phyloP scores from a whole-genome alignment of 2,888 invertebrate genomes.

The Aleiodes leptofemur region DNA sequence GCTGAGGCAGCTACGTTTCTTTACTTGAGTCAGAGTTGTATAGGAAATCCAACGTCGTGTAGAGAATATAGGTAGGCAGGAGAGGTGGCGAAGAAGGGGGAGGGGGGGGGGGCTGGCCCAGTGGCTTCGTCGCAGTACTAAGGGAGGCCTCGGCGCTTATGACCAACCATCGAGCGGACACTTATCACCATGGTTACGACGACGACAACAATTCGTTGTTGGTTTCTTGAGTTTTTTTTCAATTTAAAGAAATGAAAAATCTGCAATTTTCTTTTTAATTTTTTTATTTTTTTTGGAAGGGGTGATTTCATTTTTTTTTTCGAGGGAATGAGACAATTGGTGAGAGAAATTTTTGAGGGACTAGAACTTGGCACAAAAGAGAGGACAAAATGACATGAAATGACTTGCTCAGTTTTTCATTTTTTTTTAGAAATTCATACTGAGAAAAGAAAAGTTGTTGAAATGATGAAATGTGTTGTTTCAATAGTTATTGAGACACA shows the following conservation, averaged over 20 bases:
- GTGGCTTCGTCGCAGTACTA: conserved; percentile 37
- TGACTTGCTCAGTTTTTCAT: too few species aligned
- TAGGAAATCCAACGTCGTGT: conserved; percentile 65
- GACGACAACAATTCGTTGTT: conserved; percentile 72
- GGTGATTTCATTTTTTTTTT: too few species aligned
- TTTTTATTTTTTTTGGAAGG: neutral
- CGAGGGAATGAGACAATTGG: too few species aligned
- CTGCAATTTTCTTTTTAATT: too few species aligned
- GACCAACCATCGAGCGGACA: conserved; percentile 67
- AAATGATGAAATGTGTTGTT: too few species aligned
- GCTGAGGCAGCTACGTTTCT: conserved; percentile 61
- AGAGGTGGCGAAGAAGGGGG: conserved; percentile 28
- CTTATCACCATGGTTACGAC: conserved; percentile 71
- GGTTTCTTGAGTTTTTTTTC: conserved; percentile 64
- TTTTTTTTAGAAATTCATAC: too few species aligned
- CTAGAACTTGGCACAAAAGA: too few species aligned
- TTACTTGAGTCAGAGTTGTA: conserved; percentile 64
- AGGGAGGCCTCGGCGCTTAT: conserved; percentile 61
- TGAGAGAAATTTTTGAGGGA: too few species aligned
- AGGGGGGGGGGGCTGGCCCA: conserved; percentile 19
- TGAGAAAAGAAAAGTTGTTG: too few species aligned
- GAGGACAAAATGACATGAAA: too few species aligned
- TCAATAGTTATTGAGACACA: too few species aligned
- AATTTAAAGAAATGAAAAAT: neutral
- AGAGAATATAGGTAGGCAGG: conserved; percentile 41